Conservation (phyloP, 2,888 invertebrate genomes). For the Drosophila histrio region DNA sequence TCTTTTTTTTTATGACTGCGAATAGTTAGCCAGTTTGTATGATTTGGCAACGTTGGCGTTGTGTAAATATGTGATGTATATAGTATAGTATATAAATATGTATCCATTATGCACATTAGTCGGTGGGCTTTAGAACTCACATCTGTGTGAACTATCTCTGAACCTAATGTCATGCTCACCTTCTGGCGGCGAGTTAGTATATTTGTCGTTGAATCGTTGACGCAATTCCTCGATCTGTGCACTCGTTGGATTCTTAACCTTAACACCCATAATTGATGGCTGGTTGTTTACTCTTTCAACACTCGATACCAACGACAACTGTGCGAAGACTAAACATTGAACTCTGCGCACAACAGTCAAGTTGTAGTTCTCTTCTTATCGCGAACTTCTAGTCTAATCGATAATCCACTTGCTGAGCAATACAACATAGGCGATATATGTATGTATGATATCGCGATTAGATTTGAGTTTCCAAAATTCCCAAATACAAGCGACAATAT, state of each 20-base stretch:
- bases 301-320: conserved; percentile 15
- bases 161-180: conserved; percentile 55
- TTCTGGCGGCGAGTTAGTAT: conserved; percentile 72
- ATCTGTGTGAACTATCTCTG: conserved; percentile 2
- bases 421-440: conserved; percentile 10
- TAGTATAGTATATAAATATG: neutral
- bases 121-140: neutral
- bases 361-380: conserved; percentile 43
- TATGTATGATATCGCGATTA: conserved; percentile 59
- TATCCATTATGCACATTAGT: conserved; percentile 6
- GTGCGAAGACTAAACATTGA: conserved; percentile 45
- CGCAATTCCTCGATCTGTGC: conserved; percentile 81
- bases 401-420: conserved; percentile 60
- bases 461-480: conserved; percentile 41
- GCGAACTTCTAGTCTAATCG: conserved; percentile 39
- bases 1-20: conserved; percentile 15
- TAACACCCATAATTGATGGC: conserved; percentile 64
- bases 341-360: conserved; percentile 34
- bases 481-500: conserved; percentile 9
- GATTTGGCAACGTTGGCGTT: no score
- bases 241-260: conserved; percentile 64
- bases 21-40: neutral
- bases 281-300: conserved; percentile 5
- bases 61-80: neutral
- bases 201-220: conserved; percentile 78